Evolutionary conservation across 2,797 vertebrate genomes (phyloP), one percentile per base, ranked within the genome.

Genomic region (Ptychadena robeensis): DNA sequence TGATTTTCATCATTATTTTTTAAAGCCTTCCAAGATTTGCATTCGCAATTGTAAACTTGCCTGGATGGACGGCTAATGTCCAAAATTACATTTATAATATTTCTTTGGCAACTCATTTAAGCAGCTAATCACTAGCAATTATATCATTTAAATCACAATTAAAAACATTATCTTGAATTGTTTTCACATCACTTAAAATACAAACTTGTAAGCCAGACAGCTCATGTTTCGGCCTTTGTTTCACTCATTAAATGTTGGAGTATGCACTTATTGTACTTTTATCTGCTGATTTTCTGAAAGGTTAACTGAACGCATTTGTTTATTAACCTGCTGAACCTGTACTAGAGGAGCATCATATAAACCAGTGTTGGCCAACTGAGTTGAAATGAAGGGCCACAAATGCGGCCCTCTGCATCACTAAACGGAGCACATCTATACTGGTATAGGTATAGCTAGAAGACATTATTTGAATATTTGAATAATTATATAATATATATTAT

Each of bases 51-150:
- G 82, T 68, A 69, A 84, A 28, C 28, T 69, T 61, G 82, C 64
- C 70, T 75, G 34, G 44, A 75, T 61, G 40, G 71, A 80, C 77
- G 59, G 37, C 70, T 68, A 63, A 74, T 80, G 35, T 73, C 63
- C 71, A 74, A 80, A 80, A 68, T 68, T 40, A 72, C 48, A 79
- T 83, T 79, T 67, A 68, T 59, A 74, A 79, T 70, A 73, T 84
- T 80, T 84, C 48, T 73, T 83, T 83, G 76, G 70, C 77, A 64
- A 7, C 28, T 84, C 35, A 64, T 74, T 75, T 68, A 53, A 69
- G 64, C 48, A 80, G 64, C 37, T 80, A 80, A 75, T 80, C 77
- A 80, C 28, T 84, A 74, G 22, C 77, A 84, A 84, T 84, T 67
- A 80, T 71, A 80, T 84, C 64, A 84, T 74, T 80, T 32, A 44